Percentiles rank a stretch among this genome's conserved stretches.
phyloP scores from a whole-genome alignment of 2,797 vertebrate species.

The Erpetoichthys calabaricus region DNA sequence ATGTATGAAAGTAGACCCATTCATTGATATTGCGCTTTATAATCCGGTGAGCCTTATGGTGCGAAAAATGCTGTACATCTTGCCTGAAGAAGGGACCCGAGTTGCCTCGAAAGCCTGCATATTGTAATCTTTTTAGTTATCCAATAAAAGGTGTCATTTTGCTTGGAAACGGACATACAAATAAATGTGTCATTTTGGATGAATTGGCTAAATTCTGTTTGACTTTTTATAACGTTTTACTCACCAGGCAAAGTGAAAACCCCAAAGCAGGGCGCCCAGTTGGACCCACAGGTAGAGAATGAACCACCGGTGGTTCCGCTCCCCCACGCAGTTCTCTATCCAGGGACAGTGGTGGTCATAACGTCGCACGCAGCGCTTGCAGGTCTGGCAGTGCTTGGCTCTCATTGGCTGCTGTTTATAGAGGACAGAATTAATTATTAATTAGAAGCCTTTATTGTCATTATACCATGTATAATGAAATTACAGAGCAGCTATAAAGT shows the following conservation, averaged over 20 bases:
- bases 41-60: too few relatives aligned
- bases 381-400: slow-evolving; percentile 76
- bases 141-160: too few relatives aligned
- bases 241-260: slow-evolving; percentile 68
- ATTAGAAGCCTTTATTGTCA: too few relatives aligned
- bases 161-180: neutral
- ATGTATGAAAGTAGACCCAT: too few relatives aligned
- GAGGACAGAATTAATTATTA: neutral
- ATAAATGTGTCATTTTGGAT: neutral
- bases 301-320: slow-evolving; percentile 83
- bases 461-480: too few relatives aligned
- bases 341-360: slow-evolving; percentile 94
- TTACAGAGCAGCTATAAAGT: neutral
- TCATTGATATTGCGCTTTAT: too few relatives aligned
- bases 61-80: too few relatives aligned
- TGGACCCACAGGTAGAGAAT: slow-evolving; percentile 66
- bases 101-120: too few relatives aligned
- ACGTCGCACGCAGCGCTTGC: slow-evolving; percentile 75
- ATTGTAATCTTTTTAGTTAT: too few relatives aligned
- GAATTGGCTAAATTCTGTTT: neutral
- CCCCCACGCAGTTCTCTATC: slow-evolving; percentile 91
- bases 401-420: slow-evolving; percentile 76
- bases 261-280: slow-evolving; percentile 76
- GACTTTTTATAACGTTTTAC: slow-evolving; percentile 18
- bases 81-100: too few relatives aligned